Conservation (phyloP, 2,888 invertebrate species). For the Taenaris catops region DNA sequence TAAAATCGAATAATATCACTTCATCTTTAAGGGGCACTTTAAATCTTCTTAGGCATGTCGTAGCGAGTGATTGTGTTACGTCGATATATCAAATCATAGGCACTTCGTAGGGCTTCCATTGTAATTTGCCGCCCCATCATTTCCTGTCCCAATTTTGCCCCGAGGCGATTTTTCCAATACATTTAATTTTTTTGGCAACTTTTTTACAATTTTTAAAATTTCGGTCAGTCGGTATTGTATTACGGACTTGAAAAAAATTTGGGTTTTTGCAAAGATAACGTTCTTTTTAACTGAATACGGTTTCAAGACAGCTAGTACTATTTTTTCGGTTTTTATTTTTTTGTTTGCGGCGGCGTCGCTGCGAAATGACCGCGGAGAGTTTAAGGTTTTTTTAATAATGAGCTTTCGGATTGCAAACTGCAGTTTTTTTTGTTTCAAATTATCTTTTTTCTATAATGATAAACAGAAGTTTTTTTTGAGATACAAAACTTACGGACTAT, state of each 20-base stretch:
- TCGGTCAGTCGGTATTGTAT: slow-evolving; percentile 69
- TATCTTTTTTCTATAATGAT: too few species aligned
- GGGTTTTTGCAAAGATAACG: slow-evolving; percentile 31
- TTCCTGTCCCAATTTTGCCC: slow-evolving; percentile 55
- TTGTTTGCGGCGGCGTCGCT: slow-evolving; percentile 22
- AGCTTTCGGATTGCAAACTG: neutral
- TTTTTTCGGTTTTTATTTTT: slow-evolving; percentile 37
- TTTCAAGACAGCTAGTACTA: slow-evolving; percentile 24
- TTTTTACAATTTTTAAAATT: slow-evolving; percentile 44
- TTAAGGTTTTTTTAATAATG: slow-evolving; percentile 13
- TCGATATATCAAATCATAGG: slow-evolving; percentile 71
- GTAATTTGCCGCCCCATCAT: slow-evolving; percentile 61
- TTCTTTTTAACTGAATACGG: slow-evolving; percentile 42
- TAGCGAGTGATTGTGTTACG: slow-evolving; percentile 71
- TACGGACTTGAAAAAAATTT: slow-evolving; percentile 46
- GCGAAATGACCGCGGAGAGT: slow-evolving; percentile 23
- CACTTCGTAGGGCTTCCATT: slow-evolving; percentile 63
- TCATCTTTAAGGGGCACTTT: slow-evolving; percentile 74
- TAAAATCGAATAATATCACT: slow-evolving; percentile 69
- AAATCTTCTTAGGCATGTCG: slow-evolving; percentile 54
- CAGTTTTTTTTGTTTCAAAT: too few species aligned
- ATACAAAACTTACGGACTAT: too few species aligned
- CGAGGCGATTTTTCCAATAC: slow-evolving; percentile 60
- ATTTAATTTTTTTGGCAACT: slow-evolving; percentile 55
- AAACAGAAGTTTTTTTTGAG: too few species aligned